Evolutionary conservation across 2,797 vertebrate genomes (phyloP).

Genomic region (Garrulus glandarius): DNA sequence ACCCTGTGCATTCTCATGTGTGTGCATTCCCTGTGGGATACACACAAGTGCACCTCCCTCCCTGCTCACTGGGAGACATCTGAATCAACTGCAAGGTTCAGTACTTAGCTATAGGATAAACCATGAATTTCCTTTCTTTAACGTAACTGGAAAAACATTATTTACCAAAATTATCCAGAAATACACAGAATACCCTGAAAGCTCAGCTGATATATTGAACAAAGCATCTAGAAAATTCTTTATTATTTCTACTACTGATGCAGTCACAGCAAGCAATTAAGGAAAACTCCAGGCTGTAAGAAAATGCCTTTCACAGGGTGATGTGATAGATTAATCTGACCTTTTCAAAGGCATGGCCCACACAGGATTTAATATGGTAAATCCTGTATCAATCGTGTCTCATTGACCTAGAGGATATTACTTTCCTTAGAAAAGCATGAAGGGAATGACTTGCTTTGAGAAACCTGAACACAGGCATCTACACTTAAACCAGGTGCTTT

Average conservation of each 20-base stretch:
- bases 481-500: not conserved
- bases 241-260: not conserved
- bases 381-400: rapidly evolving
- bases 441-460: not conserved
- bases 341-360: not conserved
- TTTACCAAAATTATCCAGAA: not conserved
- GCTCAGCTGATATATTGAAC: not conserved
- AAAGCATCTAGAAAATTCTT: not conserved
- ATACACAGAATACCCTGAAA: not conserved
- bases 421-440: not conserved
- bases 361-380: not conserved
- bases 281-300: not conserved
- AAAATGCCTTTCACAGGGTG: not conserved
- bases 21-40: not conserved
- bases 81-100: not conserved
- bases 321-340: not conserved
- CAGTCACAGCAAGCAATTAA: not conserved
- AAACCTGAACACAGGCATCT: not conserved
- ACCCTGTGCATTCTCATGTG: not conserved
- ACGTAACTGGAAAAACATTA: not conserved
- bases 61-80: rapidly evolving
- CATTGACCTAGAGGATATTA: not conserved
- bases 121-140: not conserved
- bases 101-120: not conserved
- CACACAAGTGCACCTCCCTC: not conserved